These are phyloP conservation scores for Ameiurus melas DNA, from an alignment of 2,113 vertebrate genomes.

Conservation along the genomic window DNA sequence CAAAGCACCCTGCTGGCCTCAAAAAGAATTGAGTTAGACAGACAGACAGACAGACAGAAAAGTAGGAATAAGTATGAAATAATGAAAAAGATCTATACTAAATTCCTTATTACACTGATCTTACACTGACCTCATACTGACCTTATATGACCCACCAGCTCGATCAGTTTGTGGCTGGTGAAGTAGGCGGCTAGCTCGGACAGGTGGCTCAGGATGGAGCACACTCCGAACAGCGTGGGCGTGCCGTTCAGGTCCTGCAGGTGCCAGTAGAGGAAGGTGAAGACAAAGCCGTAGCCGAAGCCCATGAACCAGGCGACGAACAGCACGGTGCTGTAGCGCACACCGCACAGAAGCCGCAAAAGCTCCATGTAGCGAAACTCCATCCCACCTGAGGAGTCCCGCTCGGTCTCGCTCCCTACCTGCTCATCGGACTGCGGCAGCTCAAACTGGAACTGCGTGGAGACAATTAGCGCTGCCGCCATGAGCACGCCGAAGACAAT, in stretches of 20 bases:
- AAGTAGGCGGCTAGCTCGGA: slow-evolving; percentile 95
- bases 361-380: slow-evolving; percentile 85
- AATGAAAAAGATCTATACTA: background rate
- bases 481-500: slow-evolving; percentile 93
- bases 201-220: slow-evolving; percentile 89
- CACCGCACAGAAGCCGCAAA: slow-evolving; percentile 84
- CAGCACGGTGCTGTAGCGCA: slow-evolving; percentile 90
- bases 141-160: slow-evolving; percentile 95
- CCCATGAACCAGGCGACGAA: slow-evolving; percentile 99
- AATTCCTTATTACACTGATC: background rate
- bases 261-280: slow-evolving; percentile 98
- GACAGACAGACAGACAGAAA: background rate
- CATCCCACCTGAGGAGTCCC: background rate
- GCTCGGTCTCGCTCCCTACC: background rate
- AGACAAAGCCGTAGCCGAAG: slow-evolving; percentile 96
- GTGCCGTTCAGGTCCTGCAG: slow-evolving; percentile 91
- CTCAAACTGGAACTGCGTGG: slow-evolving; percentile 92
- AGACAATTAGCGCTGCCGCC: slow-evolving; percentile 83
- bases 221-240: slow-evolving; percentile 94
- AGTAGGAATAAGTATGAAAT: background rate
- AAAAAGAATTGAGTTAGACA: background rate
- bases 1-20: background rate
- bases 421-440: slow-evolving; percentile 48
- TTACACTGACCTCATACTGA: slow-evolving; percentile 49
- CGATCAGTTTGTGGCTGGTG: slow-evolving; percentile 96